A percentile compares a stretch with the other conserved stretches of the same genome.
phyloP scores from a whole-genome alignment of 2,797 vertebrate species.

The Tauraco hartlaubi region DNA sequence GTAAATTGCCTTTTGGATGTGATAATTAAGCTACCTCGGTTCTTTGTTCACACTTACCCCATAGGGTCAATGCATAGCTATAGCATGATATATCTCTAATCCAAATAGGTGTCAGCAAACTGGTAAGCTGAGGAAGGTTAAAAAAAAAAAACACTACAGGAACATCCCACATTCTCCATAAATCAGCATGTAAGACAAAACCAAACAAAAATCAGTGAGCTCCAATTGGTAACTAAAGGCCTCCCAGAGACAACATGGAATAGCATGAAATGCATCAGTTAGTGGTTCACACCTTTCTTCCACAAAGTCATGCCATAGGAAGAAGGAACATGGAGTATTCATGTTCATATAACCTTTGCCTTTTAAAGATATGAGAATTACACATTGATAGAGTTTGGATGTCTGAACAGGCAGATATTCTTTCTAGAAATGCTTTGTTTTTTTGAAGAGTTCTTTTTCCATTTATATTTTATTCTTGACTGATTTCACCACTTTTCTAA shows the following conservation, averaged over 20 bases:
- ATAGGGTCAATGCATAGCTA: background rate
- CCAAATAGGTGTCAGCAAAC: background rate
- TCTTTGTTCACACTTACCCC: background rate
- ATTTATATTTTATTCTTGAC: slow-evolving; percentile 42
- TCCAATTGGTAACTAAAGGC: background rate
- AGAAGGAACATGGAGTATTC: background rate
- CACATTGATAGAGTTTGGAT: background rate
- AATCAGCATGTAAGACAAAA: background rate
- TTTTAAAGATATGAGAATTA: background rate
- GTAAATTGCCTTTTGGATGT: background rate
- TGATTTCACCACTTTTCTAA: slow-evolving; percentile 40
- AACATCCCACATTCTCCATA: background rate
- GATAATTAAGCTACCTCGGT: background rate
- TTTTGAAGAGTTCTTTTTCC: slow-evolving; percentile 6
- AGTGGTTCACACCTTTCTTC: background rate
- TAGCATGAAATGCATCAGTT: background rate
- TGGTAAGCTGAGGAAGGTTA: background rate
- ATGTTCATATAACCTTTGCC: background rate
- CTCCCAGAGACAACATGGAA: background rate
- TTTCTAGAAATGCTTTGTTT: background rate
- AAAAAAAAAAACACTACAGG: background rate
- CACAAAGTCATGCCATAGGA: background rate
- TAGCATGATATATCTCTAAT: background rate
- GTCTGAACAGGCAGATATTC: background rate
- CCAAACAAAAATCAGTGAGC: background rate